Base-by-base conservation (phyloP, 1,140 invertebrate species). In the Asbolus verrucosus region DNA sequence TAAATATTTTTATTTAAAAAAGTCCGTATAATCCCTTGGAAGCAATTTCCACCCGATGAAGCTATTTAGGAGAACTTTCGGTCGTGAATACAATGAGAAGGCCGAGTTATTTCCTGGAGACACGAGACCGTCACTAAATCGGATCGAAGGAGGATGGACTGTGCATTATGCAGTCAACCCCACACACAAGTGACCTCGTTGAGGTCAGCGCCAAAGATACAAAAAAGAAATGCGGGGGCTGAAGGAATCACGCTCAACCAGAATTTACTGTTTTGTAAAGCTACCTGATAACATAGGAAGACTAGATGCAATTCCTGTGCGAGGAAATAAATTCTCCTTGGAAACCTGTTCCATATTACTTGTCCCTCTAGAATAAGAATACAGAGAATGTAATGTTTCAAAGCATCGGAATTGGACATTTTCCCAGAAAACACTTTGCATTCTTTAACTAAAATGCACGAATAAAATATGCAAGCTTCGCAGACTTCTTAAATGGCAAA, bases 261-360 rank as follows among this genome's bases (percentile, higher is more conserved):
- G 46, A 54, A 54, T 54, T 54, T 54, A 54, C 46, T 54, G 46
- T 54, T 54, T 54, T 54, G 46, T 54, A 54, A 54, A 54, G 46
- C 46, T 54, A 54, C 46, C 46, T 54, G 46, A 54, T 54, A 54
- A 54, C 46, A 54, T 54, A 54, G 19, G 46, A 54, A 54, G 46
- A 54, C 46, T 54, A 54, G 46, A 54, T 54, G 46, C 46, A 54
- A 54, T 54, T 54, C 21, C 21, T 54, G 46, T n/a, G 41, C 41
- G 46, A 27, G 46, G 46, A 54, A 27, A 54, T 54, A 54, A 54
- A 54, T 54, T 54, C 3, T 27, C 19, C 46, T 27, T n/a, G 46
- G 41, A 46, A 46, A 46, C 41, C 41, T 46, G 41, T 27, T 54
- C 46, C 14, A 27, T 54, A 54, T 54, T 54, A 54, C 46, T 54